These are phyloP conservation scores for Ploceus nigricollis DNA, from an alignment of 2,113 vertebrate species.

Conservation along the genomic window DNA sequence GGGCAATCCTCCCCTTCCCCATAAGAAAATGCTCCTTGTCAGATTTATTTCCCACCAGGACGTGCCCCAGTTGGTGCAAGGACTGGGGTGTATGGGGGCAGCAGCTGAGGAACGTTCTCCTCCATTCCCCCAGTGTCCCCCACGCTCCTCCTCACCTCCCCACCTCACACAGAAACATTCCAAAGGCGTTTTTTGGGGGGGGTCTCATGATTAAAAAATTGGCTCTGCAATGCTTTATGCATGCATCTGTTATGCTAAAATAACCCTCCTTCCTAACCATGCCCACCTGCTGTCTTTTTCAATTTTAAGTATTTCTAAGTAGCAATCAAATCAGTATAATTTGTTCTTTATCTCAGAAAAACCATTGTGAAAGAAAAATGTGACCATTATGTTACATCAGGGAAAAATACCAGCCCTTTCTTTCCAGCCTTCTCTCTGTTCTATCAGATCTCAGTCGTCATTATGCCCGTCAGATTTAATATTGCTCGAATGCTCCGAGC, in stretches of 20 bases:
- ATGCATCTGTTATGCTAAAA: slow-evolving; percentile 84
- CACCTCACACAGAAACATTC: background rate
- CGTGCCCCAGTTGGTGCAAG: fast-evolving
- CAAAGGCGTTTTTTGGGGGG: background rate
- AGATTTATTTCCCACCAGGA: background rate
- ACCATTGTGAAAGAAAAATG: slow-evolving; percentile 85
- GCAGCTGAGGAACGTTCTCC: background rate
- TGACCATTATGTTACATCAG: slow-evolving; percentile 85
- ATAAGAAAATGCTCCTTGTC: fast-evolving
- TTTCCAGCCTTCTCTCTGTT: slow-evolving; percentile 76
- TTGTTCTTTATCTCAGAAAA: slow-evolving; percentile 85
- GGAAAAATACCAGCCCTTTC: slow-evolving; percentile 82
- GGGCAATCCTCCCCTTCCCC: background rate
- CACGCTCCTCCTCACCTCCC: background rate
- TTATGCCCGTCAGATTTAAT: slow-evolving; percentile 78
- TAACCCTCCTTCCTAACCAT: slow-evolving; percentile 79
- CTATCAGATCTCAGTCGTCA: slow-evolving; percentile 79
- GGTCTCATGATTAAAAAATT: slow-evolving; percentile 70
- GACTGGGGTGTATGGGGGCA: background rate
- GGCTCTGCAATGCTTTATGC: slow-evolving; percentile 72
- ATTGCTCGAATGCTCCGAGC: slow-evolving; percentile 73
- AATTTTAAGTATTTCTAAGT: slow-evolving; percentile 87
- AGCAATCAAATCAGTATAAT: slow-evolving; percentile 87
- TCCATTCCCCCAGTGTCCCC: fast-evolving
- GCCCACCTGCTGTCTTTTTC: slow-evolving; percentile 85